Evolutionary conservation across 2,113 vertebrate genomes (phyloP).

Genomic region (Tetrax tetrax): DNA sequence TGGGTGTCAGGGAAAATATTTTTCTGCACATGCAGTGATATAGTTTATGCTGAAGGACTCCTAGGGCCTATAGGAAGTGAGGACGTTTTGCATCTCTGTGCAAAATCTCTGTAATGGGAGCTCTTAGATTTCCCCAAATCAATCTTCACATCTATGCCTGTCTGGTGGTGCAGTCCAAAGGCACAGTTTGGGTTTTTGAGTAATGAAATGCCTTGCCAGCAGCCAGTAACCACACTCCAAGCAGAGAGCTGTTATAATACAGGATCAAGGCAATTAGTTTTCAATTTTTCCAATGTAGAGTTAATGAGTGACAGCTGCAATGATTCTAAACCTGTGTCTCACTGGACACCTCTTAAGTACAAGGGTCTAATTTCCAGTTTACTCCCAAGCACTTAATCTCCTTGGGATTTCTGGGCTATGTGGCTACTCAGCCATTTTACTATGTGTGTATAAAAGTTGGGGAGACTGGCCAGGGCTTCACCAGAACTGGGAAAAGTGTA

Average conservation of each 20-base stretch:
- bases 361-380: neutral
- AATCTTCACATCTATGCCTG: neutral
- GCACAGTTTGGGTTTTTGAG: neutral
- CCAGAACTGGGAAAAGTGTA: neutral
- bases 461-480: neutral
- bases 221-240: neutral
- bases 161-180: neutral
- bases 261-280: neutral
- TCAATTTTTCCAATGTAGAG: fast-evolving
- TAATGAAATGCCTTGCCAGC: neutral
- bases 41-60: neutral
- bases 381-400: neutral
- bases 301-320: neutral
- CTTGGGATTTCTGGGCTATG: neutral
- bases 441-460: neutral
- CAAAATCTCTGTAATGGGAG: neutral
- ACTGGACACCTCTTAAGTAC: neutral
- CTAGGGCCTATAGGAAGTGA: neutral
- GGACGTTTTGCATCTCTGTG: neutral
- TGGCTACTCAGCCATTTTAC: neutral
- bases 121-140: neutral
- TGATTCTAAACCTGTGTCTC: neutral
- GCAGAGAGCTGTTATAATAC: neutral
- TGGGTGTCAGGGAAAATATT: neutral
- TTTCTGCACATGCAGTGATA: neutral